These are phyloP conservation scores for Pachyramphus minor DNA, from an alignment of 2,113 vertebrate species.

Conservation along the genomic window DNA sequence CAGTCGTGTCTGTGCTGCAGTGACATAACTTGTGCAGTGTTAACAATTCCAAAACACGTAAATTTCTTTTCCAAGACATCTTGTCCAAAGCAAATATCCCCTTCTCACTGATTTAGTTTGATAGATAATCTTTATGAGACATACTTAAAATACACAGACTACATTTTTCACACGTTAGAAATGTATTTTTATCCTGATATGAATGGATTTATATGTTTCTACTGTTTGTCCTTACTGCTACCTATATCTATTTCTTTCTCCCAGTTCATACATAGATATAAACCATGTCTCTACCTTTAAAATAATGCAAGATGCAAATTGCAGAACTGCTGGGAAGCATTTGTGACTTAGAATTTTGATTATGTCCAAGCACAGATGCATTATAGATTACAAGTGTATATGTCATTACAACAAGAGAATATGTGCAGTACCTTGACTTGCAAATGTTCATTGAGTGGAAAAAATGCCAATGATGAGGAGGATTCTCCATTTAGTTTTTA, in stretches of 20 bases:
- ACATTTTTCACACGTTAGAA: neutral
- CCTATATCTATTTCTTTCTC: neutral
- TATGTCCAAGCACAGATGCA: neutral
- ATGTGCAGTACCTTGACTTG: neutral
- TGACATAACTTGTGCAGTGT: neutral
- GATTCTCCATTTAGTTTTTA: neutral
- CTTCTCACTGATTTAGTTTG: conserved; percentile 12
- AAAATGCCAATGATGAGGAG: neutral
- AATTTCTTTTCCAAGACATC: neutral
- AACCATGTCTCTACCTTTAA: neutral
- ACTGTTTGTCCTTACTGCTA: neutral
- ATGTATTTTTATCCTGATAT: neutral
- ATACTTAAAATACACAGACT: neutral
- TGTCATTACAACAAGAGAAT: neutral
- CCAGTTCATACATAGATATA: neutral
- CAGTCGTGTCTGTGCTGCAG: neutral
- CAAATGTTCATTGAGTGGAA: neutral
- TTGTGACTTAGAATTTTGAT: neutral
- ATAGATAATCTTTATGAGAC: conserved; percentile 28
- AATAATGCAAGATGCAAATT: neutral
- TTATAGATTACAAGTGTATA: neutral
- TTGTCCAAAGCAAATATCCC: conserved; percentile 47
- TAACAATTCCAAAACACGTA: conserved; percentile 18
- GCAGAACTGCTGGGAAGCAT: neutral
- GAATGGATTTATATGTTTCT: neutral